Evolutionary conservation across 2,888 invertebrate species (phyloP).

Genomic region (Gandaritis pyraliata): DNA sequence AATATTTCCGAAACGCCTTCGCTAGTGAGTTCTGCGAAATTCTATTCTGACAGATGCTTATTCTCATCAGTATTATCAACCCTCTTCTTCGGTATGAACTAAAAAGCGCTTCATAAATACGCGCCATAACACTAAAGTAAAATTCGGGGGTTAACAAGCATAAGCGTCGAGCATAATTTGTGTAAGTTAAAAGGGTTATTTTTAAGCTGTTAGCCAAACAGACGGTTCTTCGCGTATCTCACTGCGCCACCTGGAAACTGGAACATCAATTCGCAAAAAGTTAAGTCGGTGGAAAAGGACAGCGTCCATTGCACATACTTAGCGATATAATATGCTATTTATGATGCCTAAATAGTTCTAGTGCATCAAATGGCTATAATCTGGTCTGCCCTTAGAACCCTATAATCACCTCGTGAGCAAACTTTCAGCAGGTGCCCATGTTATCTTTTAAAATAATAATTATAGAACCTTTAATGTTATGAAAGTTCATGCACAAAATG

Average conservation of each 20-base stretch:
- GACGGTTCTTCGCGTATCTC: slow-evolving; percentile 39
- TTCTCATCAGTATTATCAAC: neutral
- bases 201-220: slow-evolving; percentile 43
- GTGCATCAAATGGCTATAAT: too few relatives aligned
- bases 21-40: neutral
- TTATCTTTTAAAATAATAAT: too few relatives aligned
- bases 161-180: slow-evolving; percentile 29
- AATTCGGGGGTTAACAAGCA: slow-evolving; percentile 35
- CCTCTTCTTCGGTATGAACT: slow-evolving; percentile 9
- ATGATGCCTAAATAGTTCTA: too few relatives aligned
- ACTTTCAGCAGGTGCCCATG: too few relatives aligned
- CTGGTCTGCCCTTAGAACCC: too few relatives aligned
- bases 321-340: too few relatives aligned
- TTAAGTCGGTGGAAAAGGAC: slow-evolving; percentile 33
- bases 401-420: too few relatives aligned
- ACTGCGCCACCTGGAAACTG: slow-evolving; percentile 46
- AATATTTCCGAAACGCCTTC: too few relatives aligned
- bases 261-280: slow-evolving; percentile 58
- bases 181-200: slow-evolving; percentile 41
- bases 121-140: slow-evolving; percentile 20
- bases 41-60: neutral
- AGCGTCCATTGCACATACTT: slow-evolving; percentile 1
- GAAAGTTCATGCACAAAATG: too few relatives aligned
- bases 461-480: too few relatives aligned
- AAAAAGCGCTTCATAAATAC: slow-evolving; percentile 8